Base-by-base conservation (phyloP, 2,888 invertebrate genomes). In the Eupithecia pulchellata region DNA sequence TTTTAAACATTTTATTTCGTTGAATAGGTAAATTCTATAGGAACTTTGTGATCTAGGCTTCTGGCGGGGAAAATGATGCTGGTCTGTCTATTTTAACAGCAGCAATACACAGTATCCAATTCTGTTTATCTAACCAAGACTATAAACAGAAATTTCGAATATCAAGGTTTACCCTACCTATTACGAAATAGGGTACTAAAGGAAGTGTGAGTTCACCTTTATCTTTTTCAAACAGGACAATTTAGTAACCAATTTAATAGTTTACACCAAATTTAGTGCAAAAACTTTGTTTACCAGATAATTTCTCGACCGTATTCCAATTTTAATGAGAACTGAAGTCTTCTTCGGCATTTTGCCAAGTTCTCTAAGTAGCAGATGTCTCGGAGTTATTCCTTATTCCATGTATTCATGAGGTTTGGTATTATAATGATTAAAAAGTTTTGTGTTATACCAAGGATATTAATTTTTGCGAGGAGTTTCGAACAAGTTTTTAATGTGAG, bases 341-440 rank as follows among this genome's bases (percentile, higher is more conserved):
- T 69, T 72, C 66, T 66, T 69, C 34, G 72, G 72, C 69, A 34
- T 29, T 11, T 11, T 1, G 64, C 72, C 72, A 73, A 47, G 67
- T 67, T 73, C 67, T 67, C 69, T 73, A 67, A 58, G 61, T 63
- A 67, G 64, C 72, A 73, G 72, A 69, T 73, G 72, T 64, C 27
- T 34, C 64, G 25, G 64, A 66, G 68, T 66, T 69, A 72, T 66
- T 69, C 66, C 69, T 69, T 69, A 73, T 69, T 69, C 42, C 25
- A 57, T 29, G 11, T 69, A 69, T 69, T 67, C 69, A 73, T 73
- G 72, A 69, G 69, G 36, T 64, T 65, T 65, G 39, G 64, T 71
- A 68, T 68, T 68, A 55, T 60, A 64, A 68, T 61, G 64, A 57
- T 52, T 25, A 52, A 13, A 52, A 30, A 27, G 1, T 32, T 58